Evolutionary conservation across 1,140 invertebrate genomes (phyloP).

Genomic region (Tetranychus cinnabarinus): DNA sequence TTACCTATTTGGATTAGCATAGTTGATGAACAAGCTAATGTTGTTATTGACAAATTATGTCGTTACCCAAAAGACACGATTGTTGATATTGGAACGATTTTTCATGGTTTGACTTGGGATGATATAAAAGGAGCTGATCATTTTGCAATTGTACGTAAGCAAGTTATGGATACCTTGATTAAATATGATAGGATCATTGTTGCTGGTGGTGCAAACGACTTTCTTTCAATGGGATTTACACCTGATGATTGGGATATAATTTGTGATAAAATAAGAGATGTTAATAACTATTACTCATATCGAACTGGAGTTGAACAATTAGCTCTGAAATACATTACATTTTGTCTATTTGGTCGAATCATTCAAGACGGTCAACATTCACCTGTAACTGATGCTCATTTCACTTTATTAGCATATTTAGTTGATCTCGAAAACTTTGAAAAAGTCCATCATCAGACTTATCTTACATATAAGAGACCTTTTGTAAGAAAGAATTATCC

Average conservation of each 20-base stretch:
- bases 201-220: background rate
- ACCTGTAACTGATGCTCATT: background rate
- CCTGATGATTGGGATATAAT: background rate
- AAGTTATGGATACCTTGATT: background rate
- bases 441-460: no score
- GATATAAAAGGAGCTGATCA: background rate
- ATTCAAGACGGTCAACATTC: background rate
- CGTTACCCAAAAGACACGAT: background rate
- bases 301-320: background rate
- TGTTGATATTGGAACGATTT: background rate
- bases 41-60: background rate
- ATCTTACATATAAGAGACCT: no score
- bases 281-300: background rate
- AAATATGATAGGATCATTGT: background rate
- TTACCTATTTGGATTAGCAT: background rate
- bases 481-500: no score
- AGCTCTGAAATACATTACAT: background rate
- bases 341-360: background rate
- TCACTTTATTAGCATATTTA: background rate
- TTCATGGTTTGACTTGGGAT: background rate
- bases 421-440: background rate
- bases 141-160: background rate
- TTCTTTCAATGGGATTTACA: background rate
- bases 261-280: background rate
- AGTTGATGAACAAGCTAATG: background rate